Evolutionary conservation across 2,888 invertebrate species (phyloP).

Genomic region (Drosophila mimetica): DNA sequence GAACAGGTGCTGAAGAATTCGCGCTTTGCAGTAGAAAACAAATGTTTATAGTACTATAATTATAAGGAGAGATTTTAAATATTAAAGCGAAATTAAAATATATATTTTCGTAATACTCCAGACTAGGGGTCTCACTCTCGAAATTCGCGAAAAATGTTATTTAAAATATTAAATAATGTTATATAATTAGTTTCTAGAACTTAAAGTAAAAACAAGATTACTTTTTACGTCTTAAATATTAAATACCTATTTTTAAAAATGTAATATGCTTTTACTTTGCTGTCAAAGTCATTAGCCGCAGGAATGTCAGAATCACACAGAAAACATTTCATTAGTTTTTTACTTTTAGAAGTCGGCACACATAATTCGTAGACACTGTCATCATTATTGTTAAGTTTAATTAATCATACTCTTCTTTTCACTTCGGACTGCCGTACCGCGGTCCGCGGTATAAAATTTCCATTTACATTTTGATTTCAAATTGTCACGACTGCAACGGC

Average conservation of each 20-base stretch:
- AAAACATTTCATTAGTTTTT: slow-evolving; percentile 62
- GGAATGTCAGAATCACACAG: slow-evolving; percentile 16
- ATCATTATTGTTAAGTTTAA: slow-evolving; percentile 45
- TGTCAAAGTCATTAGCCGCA: slow-evolving; percentile 31
- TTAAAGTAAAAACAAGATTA: too few species aligned
- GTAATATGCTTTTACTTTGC: slow-evolving; percentile 19
- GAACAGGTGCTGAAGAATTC: neutral
- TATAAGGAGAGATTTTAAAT: too few species aligned
- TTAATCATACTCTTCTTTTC: slow-evolving; percentile 41
- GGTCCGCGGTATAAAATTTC: slow-evolving; percentile 35
- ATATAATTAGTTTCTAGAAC: too few species aligned
- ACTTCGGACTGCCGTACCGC: slow-evolving; percentile 32
- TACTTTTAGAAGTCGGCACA: slow-evolving; percentile 77
- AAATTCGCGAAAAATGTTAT: too few species aligned
- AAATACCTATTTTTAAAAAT: neutral
- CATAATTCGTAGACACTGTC: slow-evolving; percentile 42
- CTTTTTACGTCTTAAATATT: too few species aligned
- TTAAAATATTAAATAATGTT: too few species aligned
- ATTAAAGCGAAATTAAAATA: too few species aligned
- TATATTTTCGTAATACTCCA: too few species aligned
- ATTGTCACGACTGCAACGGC: slow-evolving; percentile 49
- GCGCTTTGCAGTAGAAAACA: too few species aligned
- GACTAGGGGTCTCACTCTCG: too few species aligned
- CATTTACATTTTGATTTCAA: slow-evolving; percentile 53
- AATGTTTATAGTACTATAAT: too few species aligned